phyloP scores from a whole-genome alignment of 2,888 invertebrate species.

The Sphaerophoria rueppellii region DNA sequence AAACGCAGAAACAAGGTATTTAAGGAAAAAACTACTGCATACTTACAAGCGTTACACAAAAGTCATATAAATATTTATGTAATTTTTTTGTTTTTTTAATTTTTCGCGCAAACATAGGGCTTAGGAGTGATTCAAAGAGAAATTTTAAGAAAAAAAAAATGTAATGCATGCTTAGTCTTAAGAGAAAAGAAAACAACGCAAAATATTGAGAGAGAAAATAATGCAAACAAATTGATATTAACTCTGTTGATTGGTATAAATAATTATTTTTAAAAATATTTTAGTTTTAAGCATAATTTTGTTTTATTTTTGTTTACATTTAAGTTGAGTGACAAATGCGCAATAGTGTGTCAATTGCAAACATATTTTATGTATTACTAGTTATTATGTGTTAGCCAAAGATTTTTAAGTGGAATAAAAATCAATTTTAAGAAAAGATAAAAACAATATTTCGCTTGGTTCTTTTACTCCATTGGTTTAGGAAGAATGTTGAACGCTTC shows the following conservation, averaged over 20 bases:
- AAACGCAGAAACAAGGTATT: constrained; percentile 3
- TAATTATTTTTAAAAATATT: constrained; percentile 24
- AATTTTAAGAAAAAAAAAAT: constrained; percentile 16
- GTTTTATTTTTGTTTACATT: constrained; percentile 45
- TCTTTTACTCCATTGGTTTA: too few relatives aligned
- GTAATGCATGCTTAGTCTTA: constrained; percentile 23
- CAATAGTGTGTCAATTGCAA: constrained; percentile 69
- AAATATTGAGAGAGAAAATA: constrained; percentile 14
- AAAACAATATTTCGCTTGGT: too few relatives aligned
- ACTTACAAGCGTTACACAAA: constrained; percentile 20
- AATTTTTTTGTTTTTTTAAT: constrained; percentile 39
- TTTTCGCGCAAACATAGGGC: constrained; percentile 10
- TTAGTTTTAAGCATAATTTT: constrained; percentile 24
- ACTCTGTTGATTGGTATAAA: constrained; percentile 45
- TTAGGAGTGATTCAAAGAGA: constrained; percentile 22
- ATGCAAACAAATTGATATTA: constrained; percentile 46
- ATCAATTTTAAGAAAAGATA: constrained; percentile 50
- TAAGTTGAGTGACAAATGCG: constrained; percentile 39
- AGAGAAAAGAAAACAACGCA: constrained; percentile 40
- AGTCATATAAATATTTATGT: constrained; percentile 34
- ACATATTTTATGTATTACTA: constrained; percentile 43
- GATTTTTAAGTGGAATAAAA: constrained; percentile 75
- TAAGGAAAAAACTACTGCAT: constrained; percentile 1
- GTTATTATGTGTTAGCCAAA: constrained; percentile 78
- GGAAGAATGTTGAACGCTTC: constrained; percentile 87